Percentiles rank a stretch among this genome's conserved stretches.
These are phyloP conservation scores for Epinephelus awoara DNA, from an alignment of 2,797 vertebrate genomes.

Conservation along the genomic window DNA sequence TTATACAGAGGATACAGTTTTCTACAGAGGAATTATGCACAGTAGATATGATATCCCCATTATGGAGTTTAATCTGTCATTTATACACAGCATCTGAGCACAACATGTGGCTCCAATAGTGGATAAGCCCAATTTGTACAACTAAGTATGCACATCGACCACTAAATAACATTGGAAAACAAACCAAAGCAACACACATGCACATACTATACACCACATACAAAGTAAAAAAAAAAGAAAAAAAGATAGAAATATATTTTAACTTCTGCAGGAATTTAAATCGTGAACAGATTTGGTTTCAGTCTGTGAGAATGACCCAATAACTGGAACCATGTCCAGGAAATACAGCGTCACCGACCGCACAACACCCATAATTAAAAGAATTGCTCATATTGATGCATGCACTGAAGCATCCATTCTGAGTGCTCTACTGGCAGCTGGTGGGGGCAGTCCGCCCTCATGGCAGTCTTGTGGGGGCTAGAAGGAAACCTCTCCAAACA, in stretches of 20 bases:
- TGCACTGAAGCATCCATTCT: constrained; percentile 79
- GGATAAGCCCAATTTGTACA: constrained; percentile 66
- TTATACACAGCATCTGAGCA: constrained; percentile 41
- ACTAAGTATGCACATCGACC: constrained; percentile 62
- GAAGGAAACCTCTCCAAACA: constrained; percentile 60
- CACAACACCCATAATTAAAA: constrained; percentile 86
- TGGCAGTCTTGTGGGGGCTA: constrained; percentile 64
- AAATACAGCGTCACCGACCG: constrained; percentile 78
- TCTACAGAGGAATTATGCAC: constrained; percentile 15
- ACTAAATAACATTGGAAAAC: constrained; percentile 68
- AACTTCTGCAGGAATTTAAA: constrained; percentile 77
- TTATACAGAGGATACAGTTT: neutral
- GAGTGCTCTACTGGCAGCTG: constrained; percentile 74
- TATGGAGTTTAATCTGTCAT: constrained; percentile 40
- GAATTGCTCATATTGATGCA: constrained; percentile 85
- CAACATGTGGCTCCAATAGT: constrained; percentile 58
- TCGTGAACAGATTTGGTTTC: constrained; percentile 80
- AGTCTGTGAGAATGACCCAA: constrained; percentile 80
- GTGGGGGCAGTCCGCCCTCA: constrained; percentile 67
- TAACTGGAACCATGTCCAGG: constrained; percentile 80
- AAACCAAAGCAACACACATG: constrained; percentile 52
- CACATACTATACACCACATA: constrained; percentile 28
- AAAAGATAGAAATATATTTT: constrained; percentile 61
- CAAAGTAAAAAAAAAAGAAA: neutral
- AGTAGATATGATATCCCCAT: constrained; percentile 25